These are phyloP conservation scores for Alligator mississippiensis DNA, from an alignment of 2,113 vertebrate genomes.

Conservation along the genomic window DNA sequence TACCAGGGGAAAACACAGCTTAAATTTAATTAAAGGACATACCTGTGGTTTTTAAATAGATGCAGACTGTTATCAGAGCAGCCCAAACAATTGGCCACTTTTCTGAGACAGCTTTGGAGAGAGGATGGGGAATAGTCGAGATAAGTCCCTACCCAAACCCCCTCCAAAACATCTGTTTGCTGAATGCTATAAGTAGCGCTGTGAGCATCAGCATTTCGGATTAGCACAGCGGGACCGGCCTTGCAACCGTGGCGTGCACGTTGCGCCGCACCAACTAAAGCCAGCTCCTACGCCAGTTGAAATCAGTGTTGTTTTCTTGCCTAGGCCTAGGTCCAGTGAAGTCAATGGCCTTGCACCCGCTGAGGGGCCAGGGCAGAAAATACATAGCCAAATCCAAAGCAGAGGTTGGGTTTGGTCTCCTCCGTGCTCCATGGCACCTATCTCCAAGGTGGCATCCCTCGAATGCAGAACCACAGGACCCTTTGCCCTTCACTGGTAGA, in stretches of 20 bases:
- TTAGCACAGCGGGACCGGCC: neutral
- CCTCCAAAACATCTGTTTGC: neutral
- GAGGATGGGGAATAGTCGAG: neutral
- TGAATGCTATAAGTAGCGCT: neutral
- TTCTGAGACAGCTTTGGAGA: neutral
- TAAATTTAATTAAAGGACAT: neutral
- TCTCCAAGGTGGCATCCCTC: too few relatives aligned
- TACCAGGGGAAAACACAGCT: neutral
- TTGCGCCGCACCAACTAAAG: too few relatives aligned
- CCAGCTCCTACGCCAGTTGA: neutral
- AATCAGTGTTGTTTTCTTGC: too few relatives aligned
- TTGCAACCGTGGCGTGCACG: neutral
- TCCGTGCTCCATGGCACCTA: too few relatives aligned
- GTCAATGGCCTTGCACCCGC: neutral
- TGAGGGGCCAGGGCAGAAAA: neutral
- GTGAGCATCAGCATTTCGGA: slow-evolving; percentile 15
- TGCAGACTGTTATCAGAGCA: fast-evolving
- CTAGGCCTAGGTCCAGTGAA: neutral
- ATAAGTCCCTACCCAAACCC: neutral
- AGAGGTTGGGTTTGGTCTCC: neutral
- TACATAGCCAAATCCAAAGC: too few relatives aligned
- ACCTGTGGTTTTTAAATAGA: neutral
- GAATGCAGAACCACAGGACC: too few relatives aligned
- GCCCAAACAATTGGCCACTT: neutral
- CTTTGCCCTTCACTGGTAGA: neutral